Percentiles rank a stretch among this genome's conserved stretches.
phyloP scores from a whole-genome alignment of 2,888 invertebrate species.

The Crioceris asparagi region DNA sequence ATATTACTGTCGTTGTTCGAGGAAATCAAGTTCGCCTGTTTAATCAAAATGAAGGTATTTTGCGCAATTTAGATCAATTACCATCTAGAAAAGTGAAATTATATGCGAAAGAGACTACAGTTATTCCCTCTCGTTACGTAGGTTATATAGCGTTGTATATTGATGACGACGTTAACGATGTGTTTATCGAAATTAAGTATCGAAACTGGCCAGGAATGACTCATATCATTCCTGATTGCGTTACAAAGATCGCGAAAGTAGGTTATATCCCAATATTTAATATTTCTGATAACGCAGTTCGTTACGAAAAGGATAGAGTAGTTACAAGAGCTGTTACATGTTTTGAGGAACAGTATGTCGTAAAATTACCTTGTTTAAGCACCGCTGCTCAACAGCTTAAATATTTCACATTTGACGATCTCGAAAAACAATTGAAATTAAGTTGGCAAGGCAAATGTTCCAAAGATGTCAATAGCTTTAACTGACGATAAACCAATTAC shows the following conservation, averaged over 20 bases:
- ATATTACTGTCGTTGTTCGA: slow-evolving; percentile 11
- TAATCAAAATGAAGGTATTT: slow-evolving; percentile 1
- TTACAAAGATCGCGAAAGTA: slow-evolving; percentile 5
- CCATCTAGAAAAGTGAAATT: slow-evolving; percentile 5
- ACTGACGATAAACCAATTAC: slow-evolving; percentile 10
- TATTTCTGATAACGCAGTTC: slow-evolving; percentile 8
- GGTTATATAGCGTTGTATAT: slow-evolving; percentile 6
- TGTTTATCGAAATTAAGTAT: slow-evolving; percentile 9
- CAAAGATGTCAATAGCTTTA: slow-evolving; percentile 15
- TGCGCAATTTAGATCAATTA: not conserved
- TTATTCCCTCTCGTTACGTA: slow-evolving; percentile 10
- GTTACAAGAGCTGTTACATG: slow-evolving; percentile 9
- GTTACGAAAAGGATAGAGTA: slow-evolving; percentile 11
- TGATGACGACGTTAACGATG: slow-evolving; percentile 3
- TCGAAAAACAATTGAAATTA: slow-evolving; percentile 7
- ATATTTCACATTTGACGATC: slow-evolving; percentile 4
- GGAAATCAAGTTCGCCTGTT: slow-evolving; percentile 11
- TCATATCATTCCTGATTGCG: slow-evolving; percentile 8
- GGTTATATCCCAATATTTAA: slow-evolving; percentile 7
- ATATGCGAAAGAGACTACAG: slow-evolving; percentile 5
- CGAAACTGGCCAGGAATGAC: slow-evolving; percentile 6
- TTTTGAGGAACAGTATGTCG: slow-evolving; percentile 6
- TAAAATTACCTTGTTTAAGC: slow-evolving; percentile 3
- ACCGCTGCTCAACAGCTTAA: not conserved
- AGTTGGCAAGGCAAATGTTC: slow-evolving; percentile 13